These are phyloP conservation scores for Odontothrips loti DNA, from an alignment of 2,888 invertebrate species.

Conservation along the genomic window DNA sequence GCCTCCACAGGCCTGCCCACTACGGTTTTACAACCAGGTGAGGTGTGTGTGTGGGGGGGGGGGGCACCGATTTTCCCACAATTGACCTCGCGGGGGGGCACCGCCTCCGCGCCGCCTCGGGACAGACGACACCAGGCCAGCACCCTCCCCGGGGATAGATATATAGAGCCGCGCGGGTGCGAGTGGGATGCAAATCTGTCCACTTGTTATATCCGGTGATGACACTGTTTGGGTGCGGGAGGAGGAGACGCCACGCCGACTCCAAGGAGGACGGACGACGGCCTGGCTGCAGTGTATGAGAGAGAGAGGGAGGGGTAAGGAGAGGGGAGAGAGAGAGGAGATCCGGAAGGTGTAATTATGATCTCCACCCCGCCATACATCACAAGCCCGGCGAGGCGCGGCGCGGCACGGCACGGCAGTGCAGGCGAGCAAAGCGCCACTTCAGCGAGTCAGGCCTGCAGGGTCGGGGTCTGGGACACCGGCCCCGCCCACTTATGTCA, in stretches of 20 bases:
- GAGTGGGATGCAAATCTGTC: background rate
- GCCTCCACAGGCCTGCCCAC: background rate
- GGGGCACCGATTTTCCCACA: background rate
- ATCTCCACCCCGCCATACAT: conserved; percentile 24
- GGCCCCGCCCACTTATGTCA: conserved; percentile 19
- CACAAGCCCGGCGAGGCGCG: background rate
- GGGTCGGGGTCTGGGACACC: background rate
- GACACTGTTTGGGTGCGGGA: conserved; percentile 18
- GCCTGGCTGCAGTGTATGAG: too few relatives aligned
- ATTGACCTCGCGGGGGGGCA: too few relatives aligned
- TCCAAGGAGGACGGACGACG: background rate
- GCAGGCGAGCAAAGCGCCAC: background rate
- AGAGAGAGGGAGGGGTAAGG: background rate
- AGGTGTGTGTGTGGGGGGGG: background rate
- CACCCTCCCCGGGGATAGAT: too few relatives aligned
- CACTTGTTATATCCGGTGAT: conserved; percentile 22
- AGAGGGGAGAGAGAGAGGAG: background rate
- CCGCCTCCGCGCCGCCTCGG: too few relatives aligned
- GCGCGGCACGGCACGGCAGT: background rate
- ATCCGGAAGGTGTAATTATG: conserved; percentile 22
- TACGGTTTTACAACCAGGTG: background rate
- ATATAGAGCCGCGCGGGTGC: background rate
- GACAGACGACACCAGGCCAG: too few relatives aligned
- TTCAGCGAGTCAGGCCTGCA: too few relatives aligned
- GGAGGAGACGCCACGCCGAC: background rate